Conservation (phyloP, 2,797 vertebrate genomes). For the Aratinga solstitialis region DNA sequence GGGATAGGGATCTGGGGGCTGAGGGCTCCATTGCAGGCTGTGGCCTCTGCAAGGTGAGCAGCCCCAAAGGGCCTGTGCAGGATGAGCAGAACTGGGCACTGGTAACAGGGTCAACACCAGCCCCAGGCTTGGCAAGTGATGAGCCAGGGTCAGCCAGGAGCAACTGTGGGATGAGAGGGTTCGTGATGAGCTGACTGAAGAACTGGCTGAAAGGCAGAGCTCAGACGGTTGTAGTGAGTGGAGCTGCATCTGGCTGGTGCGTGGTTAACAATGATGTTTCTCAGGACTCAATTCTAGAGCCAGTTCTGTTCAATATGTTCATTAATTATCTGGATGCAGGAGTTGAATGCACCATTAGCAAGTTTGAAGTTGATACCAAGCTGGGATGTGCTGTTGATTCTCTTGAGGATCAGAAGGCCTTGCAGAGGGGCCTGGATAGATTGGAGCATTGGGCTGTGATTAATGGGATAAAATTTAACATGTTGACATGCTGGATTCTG, state of each 20-base stretch:
- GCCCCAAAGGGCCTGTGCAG: neutral
- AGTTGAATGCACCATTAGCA: neutral
- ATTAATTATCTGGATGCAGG: neutral
- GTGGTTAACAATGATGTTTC: neutral
- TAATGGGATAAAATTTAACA: neutral
- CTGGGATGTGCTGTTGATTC: neutral
- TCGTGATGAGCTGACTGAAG: neutral
- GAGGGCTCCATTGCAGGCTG: rapidly evolving
- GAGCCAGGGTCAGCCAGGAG: neutral
- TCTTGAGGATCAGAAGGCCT: neutral
- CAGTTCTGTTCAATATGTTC: neutral
- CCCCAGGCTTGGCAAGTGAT: neutral
- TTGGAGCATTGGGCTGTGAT: rapidly evolving
- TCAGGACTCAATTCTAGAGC: neutral
- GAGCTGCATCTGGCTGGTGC: neutral
- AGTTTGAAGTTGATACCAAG: neutral
- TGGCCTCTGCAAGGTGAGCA: rapidly evolving
- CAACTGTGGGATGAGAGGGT: neutral
- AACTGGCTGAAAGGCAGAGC: neutral
- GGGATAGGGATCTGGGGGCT: neutral
- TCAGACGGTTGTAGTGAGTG: neutral
- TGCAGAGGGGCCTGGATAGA: neutral
- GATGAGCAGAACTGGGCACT: neutral
- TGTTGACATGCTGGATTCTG: neutral
- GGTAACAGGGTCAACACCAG: neutral